Base-by-base conservation (phyloP, 2,797 vertebrate genomes). In the Natrix natrix region DNA sequence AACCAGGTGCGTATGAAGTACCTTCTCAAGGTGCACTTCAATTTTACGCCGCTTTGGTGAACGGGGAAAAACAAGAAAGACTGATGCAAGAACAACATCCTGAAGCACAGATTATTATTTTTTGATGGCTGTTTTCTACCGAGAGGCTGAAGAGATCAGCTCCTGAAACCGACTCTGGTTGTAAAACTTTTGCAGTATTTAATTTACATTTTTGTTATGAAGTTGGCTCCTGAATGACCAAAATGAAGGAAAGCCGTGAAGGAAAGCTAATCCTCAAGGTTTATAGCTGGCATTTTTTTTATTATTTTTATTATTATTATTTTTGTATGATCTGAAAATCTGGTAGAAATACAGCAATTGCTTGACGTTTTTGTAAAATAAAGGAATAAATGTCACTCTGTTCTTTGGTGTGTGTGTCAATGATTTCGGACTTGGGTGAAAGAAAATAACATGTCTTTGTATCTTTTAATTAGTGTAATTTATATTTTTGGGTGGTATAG, bases 21-120 rank as follows among this genome's bases (percentile, higher is more conserved):
- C 96, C 98, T 99, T 95, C 98, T 99, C 54, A 97, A 98, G 78
- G 96, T 99, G 94, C 96, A 92, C 78, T 99, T 99, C 96, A 98
- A 98, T 97, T 99, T 98, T 95, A 90, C 96, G 0, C 98, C 98
- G 0, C 96, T 98, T 88, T 99, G 99, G 99, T 99, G 97, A 99
- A 90, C 48, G 4, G 20, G 3, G 1, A 5, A n/a, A 83, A 83
- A 83, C 0, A 20, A 22, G 20, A 6, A 52, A 12, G 0, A 48
- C 2, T 22, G 28, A 5, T 6, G 0, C 7, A 43, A 89, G 17
- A 48, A 12, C 4, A 14, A 8, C 74, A 1, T 2, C 12, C 14
- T n/a, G 13, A 22, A 54, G 20, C 28, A 86, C 3, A 0, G 20
- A 32, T 63, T 32, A 0, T 32, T 57, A 0, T 57, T 0, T 11